Evolutionary conservation across 1,140 invertebrate genomes (phyloP).

Genomic region (Listronotus oregonensis): DNA sequence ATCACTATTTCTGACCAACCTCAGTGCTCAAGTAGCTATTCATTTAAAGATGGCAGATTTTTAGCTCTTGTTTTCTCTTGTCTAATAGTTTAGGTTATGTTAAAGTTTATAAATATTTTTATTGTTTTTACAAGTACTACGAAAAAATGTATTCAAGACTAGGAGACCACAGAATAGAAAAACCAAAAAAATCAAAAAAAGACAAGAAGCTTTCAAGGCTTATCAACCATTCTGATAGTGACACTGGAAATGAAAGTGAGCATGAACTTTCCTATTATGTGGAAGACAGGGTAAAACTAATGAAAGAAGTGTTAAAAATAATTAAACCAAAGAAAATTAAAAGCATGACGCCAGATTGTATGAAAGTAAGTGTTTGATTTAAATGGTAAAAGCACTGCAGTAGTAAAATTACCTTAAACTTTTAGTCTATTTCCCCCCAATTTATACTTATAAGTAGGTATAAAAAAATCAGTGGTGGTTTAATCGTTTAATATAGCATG

Average conservation of each 20-base stretch:
- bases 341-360: slow-evolving; percentile 64
- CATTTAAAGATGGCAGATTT: no score
- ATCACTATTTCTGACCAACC: no score
- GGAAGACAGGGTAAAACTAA: slow-evolving; percentile 66
- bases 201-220: slow-evolving; percentile 43
- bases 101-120: no score
- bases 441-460: slow-evolving; percentile 19
- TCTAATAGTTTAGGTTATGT: no score
- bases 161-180: no score
- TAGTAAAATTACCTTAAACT: neutral
- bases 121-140: no score
- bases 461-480: slow-evolving; percentile 3
- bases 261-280: slow-evolving; percentile 63
- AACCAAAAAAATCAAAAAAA: slow-evolving; percentile 34
- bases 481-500: no score
- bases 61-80: no score
- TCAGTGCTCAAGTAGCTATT: no score
- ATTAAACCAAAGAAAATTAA: slow-evolving; percentile 66
- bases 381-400: neutral
- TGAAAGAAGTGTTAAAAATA: slow-evolving; percentile 67
- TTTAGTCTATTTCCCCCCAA: neutral
- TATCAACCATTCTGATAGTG: slow-evolving; percentile 42
- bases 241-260: slow-evolving; percentile 46
- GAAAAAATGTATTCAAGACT: no score
- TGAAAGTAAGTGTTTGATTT: slow-evolving; percentile 53